Evolutionary conservation across 2,888 invertebrate species (phyloP).

Genomic region (Thyatira batis): DNA sequence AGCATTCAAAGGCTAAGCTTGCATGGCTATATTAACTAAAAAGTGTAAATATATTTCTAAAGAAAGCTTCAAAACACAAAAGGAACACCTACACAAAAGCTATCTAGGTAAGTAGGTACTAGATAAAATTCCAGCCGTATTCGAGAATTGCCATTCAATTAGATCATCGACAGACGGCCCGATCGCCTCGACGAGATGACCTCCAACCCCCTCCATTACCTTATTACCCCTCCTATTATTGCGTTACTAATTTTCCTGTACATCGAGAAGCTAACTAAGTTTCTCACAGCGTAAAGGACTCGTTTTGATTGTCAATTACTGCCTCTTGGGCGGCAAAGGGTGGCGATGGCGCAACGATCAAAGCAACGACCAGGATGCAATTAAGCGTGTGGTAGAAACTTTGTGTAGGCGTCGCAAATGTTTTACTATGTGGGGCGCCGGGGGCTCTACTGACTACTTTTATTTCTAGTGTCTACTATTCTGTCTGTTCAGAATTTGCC

Average conservation of each 20-base stretch:
- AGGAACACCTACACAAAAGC: slow-evolving; percentile 44
- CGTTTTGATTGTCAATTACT: slow-evolving; percentile 80
- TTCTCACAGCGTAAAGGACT: slow-evolving; percentile 67
- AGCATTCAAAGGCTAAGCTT: no score
- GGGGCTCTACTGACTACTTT: no score
- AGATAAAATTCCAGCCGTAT: slow-evolving; percentile 53
- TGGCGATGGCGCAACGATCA: slow-evolving; percentile 50
- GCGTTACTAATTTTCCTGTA: slow-evolving; percentile 79
- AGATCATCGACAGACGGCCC: slow-evolving; percentile 46
- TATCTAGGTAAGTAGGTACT: slow-evolving; percentile 46
- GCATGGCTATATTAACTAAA: no score
- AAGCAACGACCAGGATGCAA: slow-evolving; percentile 70
- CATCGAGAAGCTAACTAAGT: slow-evolving; percentile 75
- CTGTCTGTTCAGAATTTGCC: no score
- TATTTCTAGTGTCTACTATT: no score
- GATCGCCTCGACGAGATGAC: slow-evolving; percentile 64
- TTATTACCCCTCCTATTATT: slow-evolving; percentile 76
- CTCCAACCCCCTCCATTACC: slow-evolving; percentile 65
- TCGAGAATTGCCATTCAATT: slow-evolving; percentile 68
- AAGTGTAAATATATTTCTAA: no score
- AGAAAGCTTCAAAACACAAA: slow-evolving; percentile 13
- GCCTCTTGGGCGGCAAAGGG: slow-evolving; percentile 67
- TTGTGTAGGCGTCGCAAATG: slow-evolving; percentile 26
- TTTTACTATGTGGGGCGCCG: neutral
- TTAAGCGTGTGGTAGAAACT: slow-evolving; percentile 63